These are phyloP conservation scores for Erebia aethiops DNA, from an alignment of 2,888 invertebrate genomes.

Conservation along the genomic window DNA sequence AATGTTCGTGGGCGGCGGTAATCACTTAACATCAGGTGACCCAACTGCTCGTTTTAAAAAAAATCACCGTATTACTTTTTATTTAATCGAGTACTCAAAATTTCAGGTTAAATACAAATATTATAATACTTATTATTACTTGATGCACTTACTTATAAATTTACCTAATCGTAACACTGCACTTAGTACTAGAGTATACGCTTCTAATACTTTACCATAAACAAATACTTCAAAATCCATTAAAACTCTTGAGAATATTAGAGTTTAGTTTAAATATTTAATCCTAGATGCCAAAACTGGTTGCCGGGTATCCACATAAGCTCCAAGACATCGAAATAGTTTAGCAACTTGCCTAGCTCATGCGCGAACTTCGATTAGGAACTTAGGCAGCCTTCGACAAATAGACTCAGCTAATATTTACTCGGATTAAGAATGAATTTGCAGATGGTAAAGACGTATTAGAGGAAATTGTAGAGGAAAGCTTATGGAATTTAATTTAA, in stretches of 20 bases:
- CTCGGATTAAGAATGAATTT: constrained; percentile 22
- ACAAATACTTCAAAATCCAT: constrained; percentile 15
- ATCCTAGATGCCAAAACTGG: constrained; percentile 28
- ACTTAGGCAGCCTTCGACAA: constrained; percentile 42
- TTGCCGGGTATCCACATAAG: constrained; percentile 37
- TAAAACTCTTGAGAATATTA: constrained; percentile 13
- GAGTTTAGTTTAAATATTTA: constrained; percentile 32
- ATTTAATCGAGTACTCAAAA: too few relatives aligned
- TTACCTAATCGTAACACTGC: background rate
- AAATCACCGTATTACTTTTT: too few relatives aligned
- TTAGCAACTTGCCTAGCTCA: constrained; percentile 38
- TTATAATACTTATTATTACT: background rate
- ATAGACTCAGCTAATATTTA: constrained; percentile 42
- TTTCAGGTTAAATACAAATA: too few relatives aligned
- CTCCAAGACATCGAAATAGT: constrained; percentile 42
- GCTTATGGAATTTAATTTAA: background rate
- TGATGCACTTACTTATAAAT: background rate
- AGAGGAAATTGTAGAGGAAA: background rate
- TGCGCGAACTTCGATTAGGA: constrained; percentile 42
- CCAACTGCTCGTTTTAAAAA: too few relatives aligned
- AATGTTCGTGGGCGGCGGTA: too few relatives aligned
- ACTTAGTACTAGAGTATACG: background rate
- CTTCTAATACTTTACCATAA: background rate
- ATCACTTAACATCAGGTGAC: too few relatives aligned
- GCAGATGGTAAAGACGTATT: constrained; percentile 8